Percentiles rank a stretch among this genome's conserved stretches.
phyloP scores from a whole-genome alignment of 1,140 invertebrate species.

The Drosophila bipectinata region DNA sequence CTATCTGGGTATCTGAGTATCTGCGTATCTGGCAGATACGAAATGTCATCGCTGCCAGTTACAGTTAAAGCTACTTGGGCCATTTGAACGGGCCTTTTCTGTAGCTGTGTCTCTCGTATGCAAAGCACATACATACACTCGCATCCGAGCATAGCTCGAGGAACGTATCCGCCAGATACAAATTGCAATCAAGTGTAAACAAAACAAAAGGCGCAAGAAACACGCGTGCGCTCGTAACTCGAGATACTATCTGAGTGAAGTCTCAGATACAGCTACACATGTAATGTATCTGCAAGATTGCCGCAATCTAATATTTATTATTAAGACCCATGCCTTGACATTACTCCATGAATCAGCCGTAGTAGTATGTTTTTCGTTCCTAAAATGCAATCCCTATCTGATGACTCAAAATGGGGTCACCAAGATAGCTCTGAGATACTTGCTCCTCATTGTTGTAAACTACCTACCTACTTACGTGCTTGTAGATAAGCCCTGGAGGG shows the following conservation, averaged over 20 bases:
- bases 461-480: neutral
- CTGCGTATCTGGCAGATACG: conserved; percentile 47
- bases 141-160: neutral
- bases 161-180: conserved; percentile 64
- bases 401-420: conserved; percentile 48
- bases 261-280: conserved; percentile 24
- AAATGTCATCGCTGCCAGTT: conserved; percentile 50
- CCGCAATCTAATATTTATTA: conserved; percentile 51
- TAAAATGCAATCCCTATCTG: conserved; percentile 23
- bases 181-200: conserved; percentile 74
- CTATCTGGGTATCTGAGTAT: conserved; percentile 14
- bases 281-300: conserved; percentile 38
- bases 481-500: conserved; percentile 18
- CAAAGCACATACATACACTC: conserved; percentile 47
- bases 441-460: conserved; percentile 15
- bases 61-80: conserved; percentile 38
- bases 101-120: conserved; percentile 40
- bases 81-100: conserved; percentile 53
- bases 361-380: neutral
- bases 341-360: conserved; percentile 19
- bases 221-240: conserved; percentile 61
- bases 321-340: conserved; percentile 50
- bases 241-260: conserved; percentile 52
- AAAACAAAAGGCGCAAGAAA: conserved; percentile 68
- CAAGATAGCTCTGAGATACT: conserved; percentile 37